Evolutionary conservation across 2,888 invertebrate species (phyloP).

Genomic region (Spatulosminthurus flaviceps): DNA sequence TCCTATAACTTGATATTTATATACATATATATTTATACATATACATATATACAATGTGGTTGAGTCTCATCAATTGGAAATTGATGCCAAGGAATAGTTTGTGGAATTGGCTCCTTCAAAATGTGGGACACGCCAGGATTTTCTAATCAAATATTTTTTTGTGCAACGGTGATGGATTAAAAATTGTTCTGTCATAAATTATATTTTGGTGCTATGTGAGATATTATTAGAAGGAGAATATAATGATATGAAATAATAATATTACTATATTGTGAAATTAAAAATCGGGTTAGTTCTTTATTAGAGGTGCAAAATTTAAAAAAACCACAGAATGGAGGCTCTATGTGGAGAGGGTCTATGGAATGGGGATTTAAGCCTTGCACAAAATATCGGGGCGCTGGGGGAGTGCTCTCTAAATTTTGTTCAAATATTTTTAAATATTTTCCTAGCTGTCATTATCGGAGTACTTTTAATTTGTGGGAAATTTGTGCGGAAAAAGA

Average conservation of each 20-base stretch:
- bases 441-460: conserved; percentile 42
- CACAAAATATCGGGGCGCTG: background rate
- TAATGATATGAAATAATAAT: no score
- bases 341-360: conserved; percentile 31
- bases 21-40: background rate
- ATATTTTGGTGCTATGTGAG: no score
- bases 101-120: no score
- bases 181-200: no score
- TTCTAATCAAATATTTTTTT: no score
- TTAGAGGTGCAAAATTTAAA: background rate
- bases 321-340: conserved; percentile 37
- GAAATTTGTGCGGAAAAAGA: conserved; percentile 47
- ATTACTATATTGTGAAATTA: background rate
- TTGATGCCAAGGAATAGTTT: no score
- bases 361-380: conserved; percentile 3
- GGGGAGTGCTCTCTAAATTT: conserved; percentile 49
- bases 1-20: background rate
- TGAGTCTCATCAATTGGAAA: no score
- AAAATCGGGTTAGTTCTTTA: background rate
- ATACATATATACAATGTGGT: no score
- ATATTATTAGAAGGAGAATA: no score
- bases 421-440: conserved; percentile 46
- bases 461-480: conserved; percentile 49
- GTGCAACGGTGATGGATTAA: no score
- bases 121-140: no score